Percentiles rank a stretch among this genome's conserved stretches.
Evolutionary conservation across 2,888 invertebrate genomes (phyloP).

Genomic region (Harpalus rufipes): DNA sequence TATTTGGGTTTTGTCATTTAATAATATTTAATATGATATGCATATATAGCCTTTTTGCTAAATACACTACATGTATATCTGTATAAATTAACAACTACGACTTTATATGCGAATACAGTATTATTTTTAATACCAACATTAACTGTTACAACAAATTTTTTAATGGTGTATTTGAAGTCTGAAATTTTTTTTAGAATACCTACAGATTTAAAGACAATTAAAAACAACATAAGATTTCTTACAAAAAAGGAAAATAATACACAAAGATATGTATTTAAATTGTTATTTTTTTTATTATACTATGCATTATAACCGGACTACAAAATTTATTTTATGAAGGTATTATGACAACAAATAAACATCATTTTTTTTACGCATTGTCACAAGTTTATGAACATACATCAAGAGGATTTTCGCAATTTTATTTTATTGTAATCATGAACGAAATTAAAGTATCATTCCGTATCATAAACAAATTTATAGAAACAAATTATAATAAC

Average conservation of each 20-base stretch:
- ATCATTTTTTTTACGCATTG: background rate
- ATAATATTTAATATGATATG: too few relatives aligned
- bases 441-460: conserved; percentile 17
- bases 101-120: background rate
- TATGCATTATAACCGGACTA: background rate
- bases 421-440: background rate
- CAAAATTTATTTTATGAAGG: background rate
- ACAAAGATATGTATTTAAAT: background rate
- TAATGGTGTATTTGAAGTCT: background rate
- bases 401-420: background rate
- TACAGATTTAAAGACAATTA: background rate
- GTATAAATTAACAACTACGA: conserved; percentile 12
- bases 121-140: background rate
- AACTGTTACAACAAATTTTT: background rate
- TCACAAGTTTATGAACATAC: background rate
- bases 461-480: background rate
- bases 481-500: too few relatives aligned
- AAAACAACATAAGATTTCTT: background rate
- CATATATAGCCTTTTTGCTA: background rate
- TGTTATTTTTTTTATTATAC: background rate
- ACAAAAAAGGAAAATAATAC: background rate
- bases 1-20: too few relatives aligned
- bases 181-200: background rate
- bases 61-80: background rate
- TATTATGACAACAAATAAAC: background rate